Percentiles rank a stretch among this genome's conserved stretches.
Conservation (phyloP, 2,888 invertebrate species). For the Chouioia cunea region DNA sequence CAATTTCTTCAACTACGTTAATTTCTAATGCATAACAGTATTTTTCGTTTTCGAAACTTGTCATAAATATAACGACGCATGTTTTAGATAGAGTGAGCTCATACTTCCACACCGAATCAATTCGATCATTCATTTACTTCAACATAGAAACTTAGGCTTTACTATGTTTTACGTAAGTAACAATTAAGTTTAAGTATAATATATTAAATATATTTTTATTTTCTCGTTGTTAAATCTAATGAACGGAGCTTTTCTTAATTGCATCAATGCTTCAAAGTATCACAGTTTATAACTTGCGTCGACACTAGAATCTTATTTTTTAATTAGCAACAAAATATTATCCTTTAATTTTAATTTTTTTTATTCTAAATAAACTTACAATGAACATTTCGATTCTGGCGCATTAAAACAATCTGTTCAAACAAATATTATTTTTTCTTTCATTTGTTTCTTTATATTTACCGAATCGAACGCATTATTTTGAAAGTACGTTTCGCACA, state of each 20-base stretch:
- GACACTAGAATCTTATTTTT: conserved; percentile 22
- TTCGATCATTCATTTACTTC: background rate
- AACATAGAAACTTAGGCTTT: no score
- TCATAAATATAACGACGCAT: background rate
- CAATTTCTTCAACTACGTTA: no score
- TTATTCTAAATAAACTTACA: background rate
- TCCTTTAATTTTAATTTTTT: background rate
- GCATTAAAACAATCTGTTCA: conserved; percentile 8
- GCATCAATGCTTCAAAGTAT: conserved; percentile 62
- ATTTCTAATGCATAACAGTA: no score
- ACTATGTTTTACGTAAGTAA: no score
- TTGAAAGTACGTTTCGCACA: conserved; percentile 48
- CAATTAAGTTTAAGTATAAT: conserved; percentile 2
- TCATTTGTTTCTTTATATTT: conserved; percentile 19
- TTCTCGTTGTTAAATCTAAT: conserved; percentile 31
- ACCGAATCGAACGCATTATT: conserved; percentile 28
- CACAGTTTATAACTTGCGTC: conserved; percentile 62
- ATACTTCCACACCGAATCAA: conserved; percentile 8
- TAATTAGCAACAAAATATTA: conserved; percentile 25
- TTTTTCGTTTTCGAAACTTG: no score
- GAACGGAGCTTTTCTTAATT: conserved; percentile 26
- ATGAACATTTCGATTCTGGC: conserved; percentile 10
- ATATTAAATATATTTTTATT: conserved; percentile 18
- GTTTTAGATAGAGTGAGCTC: background rate
- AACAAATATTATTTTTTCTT: conserved; percentile 9